Base-by-base conservation (phyloP, 2,888 invertebrate species). In the Polymixis flavicincta region DNA sequence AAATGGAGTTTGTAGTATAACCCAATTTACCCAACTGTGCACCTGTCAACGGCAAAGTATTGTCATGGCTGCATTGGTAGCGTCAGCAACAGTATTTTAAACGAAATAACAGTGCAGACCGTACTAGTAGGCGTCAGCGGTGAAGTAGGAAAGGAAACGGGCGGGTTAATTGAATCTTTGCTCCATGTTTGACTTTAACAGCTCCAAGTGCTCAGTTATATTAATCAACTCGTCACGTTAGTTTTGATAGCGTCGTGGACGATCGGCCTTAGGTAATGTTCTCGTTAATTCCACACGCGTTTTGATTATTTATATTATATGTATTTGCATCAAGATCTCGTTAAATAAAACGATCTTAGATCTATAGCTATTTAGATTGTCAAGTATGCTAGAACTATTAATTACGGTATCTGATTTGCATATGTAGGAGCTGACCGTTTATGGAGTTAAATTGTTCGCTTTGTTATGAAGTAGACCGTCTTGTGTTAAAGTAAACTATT, bases 221-320 rank as follows among this genome's bases (percentile, higher is more conserved):
- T n/a, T n/a, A n/a, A n/a, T n/a, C n/a, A n/a, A n/a, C n/a, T n/a
- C n/a, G n/a, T n/a, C n/a, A n/a, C 14, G 48, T 14, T 65, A 22
- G 6, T 50, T 50, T 22, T 22, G 50, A 22, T 28, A 22, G 7
- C 50, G 17, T 32, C 52, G 65, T 52, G 22, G 65, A 65, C 22
- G 65, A 32, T 52, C 9, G 17, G n/a, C 22, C 17, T 66, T 66
- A 72, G 50, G 45, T 75, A 42, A 75, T 77, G 68, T 72, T 65
- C 79, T 83, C 67, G 64, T 77, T 76, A 76, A 88, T 83, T 88
- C 80, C 42, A 74, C 32, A 57, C 80, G 78, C 78, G 82, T 87
- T 76, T 69, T 64, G 74, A 71, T 70, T 59, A 60, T 52, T 42
- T 59, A 63, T 25, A 28, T 66, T 67, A 42, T 60, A 73, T 68